phyloP scores from a whole-genome alignment of 2,113 vertebrate genomes.

The Megaleporinus macrocephalus region DNA sequence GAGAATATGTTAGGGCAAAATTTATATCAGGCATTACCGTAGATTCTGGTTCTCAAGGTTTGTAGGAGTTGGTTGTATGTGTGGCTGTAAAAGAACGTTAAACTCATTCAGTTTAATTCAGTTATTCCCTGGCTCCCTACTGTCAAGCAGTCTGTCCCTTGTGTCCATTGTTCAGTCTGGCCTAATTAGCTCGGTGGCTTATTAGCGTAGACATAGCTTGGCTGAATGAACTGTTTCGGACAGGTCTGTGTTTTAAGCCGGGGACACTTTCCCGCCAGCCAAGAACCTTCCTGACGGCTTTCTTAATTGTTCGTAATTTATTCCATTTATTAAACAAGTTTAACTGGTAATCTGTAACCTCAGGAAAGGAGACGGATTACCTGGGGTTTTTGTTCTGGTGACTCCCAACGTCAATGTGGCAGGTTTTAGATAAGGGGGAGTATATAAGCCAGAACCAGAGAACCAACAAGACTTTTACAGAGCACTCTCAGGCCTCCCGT shows the following conservation, averaged over 20 bases:
- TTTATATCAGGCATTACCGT: too few species aligned
- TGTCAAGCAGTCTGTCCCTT: background rate
- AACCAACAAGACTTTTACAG: background rate
- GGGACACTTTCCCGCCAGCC: background rate
- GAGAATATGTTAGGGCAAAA: background rate
- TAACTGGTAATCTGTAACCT: background rate
- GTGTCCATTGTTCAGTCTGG: background rate
- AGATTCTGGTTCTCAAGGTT: too few species aligned
- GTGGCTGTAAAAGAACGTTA: background rate
- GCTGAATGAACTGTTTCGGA: background rate
- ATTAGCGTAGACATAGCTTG: background rate
- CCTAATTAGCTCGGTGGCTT: background rate
- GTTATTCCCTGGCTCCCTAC: background rate
- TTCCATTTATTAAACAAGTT: background rate
- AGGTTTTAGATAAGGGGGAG: background rate
- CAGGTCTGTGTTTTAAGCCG: background rate
- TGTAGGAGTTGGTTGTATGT: background rate
- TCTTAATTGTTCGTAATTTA: constrained; percentile 5
- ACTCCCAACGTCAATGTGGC: background rate
- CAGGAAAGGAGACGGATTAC: background rate
- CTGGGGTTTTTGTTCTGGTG: background rate
- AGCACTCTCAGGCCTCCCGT: too few species aligned
- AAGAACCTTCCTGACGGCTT: background rate
- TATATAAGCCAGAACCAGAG: background rate
- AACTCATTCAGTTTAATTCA: too few species aligned